phyloP scores from a whole-genome alignment of 2,888 invertebrate species.

The Cordilura impudica region DNA sequence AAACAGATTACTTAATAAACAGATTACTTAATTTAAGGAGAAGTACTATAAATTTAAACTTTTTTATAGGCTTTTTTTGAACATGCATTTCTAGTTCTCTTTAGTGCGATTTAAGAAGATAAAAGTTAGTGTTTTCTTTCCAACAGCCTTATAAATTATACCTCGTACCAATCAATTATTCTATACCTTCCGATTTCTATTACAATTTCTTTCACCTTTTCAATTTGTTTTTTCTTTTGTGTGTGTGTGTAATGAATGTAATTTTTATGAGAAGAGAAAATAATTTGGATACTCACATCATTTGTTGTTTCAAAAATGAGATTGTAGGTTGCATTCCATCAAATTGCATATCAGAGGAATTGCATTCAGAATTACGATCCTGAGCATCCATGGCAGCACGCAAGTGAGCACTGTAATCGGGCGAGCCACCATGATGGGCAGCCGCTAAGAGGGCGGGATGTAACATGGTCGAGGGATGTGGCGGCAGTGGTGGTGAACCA shows the following conservation, averaged over 20 bases:
- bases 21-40: no score
- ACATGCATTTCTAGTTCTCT: no score
- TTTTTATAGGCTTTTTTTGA: no score
- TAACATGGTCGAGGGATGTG: conserved; percentile 89
- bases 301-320: conserved; percentile 88
- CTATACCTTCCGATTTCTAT: neutral
- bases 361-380: conserved; percentile 93
- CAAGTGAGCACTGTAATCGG: conserved; percentile 86
- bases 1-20: no score
- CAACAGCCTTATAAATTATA: neutral
- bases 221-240: neutral
- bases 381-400: conserved; percentile 88
- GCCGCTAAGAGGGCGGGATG: conserved; percentile 91
- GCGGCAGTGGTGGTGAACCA: conserved; percentile 87
- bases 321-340: conserved; percentile 96
- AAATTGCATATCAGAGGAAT: conserved; percentile 92
- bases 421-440: conserved; percentile 88
- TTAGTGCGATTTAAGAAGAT: no score
- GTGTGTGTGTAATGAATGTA: no score
- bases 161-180: neutral
- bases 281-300: conserved; percentile 67
- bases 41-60: no score
- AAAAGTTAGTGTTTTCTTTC: no score
- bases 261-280: neutral
- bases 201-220: conserved; percentile 3